These are phyloP conservation scores for Enteromius fasciolatus DNA, from an alignment of 2,797 vertebrate species.

Conservation along the genomic window DNA sequence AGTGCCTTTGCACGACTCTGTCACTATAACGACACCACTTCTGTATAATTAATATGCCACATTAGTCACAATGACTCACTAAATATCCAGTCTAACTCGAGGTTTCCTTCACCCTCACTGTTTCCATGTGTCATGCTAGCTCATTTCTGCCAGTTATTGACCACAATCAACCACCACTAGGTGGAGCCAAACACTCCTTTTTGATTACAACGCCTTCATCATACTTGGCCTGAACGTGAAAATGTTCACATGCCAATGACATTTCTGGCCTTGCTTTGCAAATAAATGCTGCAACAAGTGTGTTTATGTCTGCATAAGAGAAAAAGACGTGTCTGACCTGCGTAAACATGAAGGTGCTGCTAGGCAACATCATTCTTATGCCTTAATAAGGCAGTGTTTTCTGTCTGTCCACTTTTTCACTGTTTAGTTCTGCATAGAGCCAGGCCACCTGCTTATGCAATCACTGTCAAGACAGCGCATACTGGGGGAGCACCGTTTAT, in stretches of 20 bases:
- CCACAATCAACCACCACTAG: slow-evolving; percentile 60
- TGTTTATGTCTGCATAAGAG: slow-evolving; percentile 43
- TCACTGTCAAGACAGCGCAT: slow-evolving; percentile 32
- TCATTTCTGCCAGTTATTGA: background rate
- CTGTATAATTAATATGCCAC: slow-evolving; percentile 6
- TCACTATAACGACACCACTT: background rate
- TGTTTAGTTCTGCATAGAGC: background rate
- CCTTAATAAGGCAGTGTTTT: slow-evolving; percentile 78
- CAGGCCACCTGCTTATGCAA: slow-evolving; percentile 39
- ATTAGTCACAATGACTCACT: slow-evolving; percentile 9
- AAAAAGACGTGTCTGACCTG: slow-evolving; percentile 52
- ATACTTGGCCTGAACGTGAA: background rate
- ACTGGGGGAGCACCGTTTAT: background rate
- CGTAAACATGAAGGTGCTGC: slow-evolving; percentile 61
- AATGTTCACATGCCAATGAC: background rate
- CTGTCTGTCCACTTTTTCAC: slow-evolving; percentile 37
- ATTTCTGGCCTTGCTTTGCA: slow-evolving; percentile 6
- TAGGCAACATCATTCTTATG: slow-evolving; percentile 63
- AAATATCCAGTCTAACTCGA: slow-evolving; percentile 4
- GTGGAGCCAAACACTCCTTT: slow-evolving; percentile 55
- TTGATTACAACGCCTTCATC: background rate
- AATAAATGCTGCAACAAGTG: background rate
- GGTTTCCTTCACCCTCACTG: slow-evolving; percentile 9
- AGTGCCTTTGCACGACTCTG: background rate
- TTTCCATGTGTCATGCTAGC: slow-evolving; percentile 2